These are phyloP conservation scores for Rotaria macrura DNA, from an alignment of 2,888 invertebrate genomes.

Conservation along the genomic window DNA sequence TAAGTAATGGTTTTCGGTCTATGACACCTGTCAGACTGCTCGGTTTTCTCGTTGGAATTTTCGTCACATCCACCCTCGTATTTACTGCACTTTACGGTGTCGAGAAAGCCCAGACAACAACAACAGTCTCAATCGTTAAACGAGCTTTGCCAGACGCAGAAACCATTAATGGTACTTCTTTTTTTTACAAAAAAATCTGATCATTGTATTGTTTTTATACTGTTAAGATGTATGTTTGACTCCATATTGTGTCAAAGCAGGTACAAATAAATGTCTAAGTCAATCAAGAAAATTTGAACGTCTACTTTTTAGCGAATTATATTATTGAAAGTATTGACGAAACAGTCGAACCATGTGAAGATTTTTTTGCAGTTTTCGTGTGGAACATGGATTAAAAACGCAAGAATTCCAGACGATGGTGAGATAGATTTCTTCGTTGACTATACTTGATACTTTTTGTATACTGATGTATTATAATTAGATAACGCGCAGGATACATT, in stretches of 20 bases:
- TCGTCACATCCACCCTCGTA: not conserved
- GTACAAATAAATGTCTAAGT: no score
- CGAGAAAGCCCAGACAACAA: not conserved
- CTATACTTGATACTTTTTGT: no score
- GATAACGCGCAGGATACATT: slow-evolving; percentile 26
- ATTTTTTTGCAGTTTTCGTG: slow-evolving; percentile 30
- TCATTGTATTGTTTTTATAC: no score
- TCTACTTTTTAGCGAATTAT: not conserved
- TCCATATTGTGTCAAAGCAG: slow-evolving; percentile 10
- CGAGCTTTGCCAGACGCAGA: no score
- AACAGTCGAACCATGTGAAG: slow-evolving; percentile 13
- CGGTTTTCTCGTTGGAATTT: no score
- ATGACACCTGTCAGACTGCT: no score
- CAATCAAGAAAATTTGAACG: no score
- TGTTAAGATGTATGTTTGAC: not conserved
- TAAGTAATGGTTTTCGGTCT: no score
- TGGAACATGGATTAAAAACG: slow-evolving; percentile 25
- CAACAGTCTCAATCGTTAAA: not conserved
- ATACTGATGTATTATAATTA: not conserved
- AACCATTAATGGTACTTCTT: no score
- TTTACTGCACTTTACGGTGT: not conserved
- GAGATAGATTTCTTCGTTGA: no score
- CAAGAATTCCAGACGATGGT: slow-evolving; percentile 27
- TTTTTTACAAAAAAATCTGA: no score
- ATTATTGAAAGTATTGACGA: slow-evolving; percentile 2